Percentiles rank a stretch among this genome's conserved stretches.
Evolutionary conservation across 2,888 invertebrate genomes (phyloP).

Genomic region (Rhyacophila evoluta): DNA sequence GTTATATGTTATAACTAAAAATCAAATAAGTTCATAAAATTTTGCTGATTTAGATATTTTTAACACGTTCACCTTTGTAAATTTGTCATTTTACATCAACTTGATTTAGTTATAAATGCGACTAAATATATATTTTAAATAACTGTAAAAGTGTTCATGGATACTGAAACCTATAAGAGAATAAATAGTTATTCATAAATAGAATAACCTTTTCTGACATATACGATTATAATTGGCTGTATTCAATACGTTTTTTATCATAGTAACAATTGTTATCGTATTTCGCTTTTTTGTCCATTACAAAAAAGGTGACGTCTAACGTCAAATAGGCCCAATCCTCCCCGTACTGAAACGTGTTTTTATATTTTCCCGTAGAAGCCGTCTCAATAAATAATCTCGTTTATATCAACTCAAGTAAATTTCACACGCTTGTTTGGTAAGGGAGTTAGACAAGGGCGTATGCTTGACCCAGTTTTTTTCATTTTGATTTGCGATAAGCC

Average conservation of each 20-base stretch:
- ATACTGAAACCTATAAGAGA: neutral
- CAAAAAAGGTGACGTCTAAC: neutral
- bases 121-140: no score
- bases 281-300: neutral
- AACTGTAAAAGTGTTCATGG: no score
- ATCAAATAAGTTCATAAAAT: no score
- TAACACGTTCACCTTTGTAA: no score
- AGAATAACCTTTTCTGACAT: neutral
- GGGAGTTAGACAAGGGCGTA: neutral
- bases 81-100: no score
- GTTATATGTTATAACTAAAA: no score
- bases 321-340: neutral
- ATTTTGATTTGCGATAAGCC: neutral
- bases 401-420: neutral
- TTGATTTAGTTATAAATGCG: no score
- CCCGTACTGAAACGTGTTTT: neutral
- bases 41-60: no score
- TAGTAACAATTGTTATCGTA: conserved; percentile 10
- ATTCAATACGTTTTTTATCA: conserved; percentile 13
- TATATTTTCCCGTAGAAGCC: neutral
- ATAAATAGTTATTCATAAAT: neutral
- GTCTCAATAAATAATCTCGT: conserved; percentile 1
- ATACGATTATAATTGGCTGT: neutral
- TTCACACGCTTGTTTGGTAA: neutral
- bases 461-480: neutral